Percentiles rank a stretch among this genome's conserved stretches.
These are phyloP conservation scores for Athalia cordata DNA, from an alignment of 2,888 invertebrate genomes.

Conservation along the genomic window DNA sequence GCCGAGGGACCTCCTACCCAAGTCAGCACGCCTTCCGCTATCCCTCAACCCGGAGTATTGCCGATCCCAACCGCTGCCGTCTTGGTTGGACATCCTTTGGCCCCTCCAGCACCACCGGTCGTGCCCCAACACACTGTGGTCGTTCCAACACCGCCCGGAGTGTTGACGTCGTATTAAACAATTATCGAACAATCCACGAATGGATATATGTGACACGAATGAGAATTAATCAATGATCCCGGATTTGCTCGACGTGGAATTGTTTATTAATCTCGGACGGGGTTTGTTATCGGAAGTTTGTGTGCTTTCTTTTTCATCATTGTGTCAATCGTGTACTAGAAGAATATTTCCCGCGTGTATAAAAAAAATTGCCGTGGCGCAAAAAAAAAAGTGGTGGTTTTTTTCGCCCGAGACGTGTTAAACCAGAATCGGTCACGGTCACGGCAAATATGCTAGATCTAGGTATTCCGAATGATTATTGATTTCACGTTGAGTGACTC, in stretches of 20 bases:
- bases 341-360: not conserved
- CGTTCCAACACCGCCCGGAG: slow-evolving; percentile 76
- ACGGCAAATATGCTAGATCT: too few species aligned
- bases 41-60: slow-evolving; percentile 68
- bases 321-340: too few species aligned
- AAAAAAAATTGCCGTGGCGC: not conserved
- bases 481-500: too few species aligned
- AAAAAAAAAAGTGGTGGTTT: too few species aligned
- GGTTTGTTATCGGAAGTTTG: too few species aligned
- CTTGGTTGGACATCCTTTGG: slow-evolving; percentile 68
- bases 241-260: slow-evolving; percentile 15
- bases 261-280: not conserved
- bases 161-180: slow-evolving; percentile 74
- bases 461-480: too few species aligned
- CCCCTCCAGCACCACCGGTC: slow-evolving; percentile 67
- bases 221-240: slow-evolving; percentile 25
- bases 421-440: too few species aligned
- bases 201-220: slow-evolving; percentile 39
- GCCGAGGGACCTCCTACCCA: slow-evolving; percentile 74
- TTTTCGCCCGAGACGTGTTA: too few species aligned
- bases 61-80: slow-evolving; percentile 67
- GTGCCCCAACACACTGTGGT: slow-evolving; percentile 75
- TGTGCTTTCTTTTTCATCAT: too few species aligned
- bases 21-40: slow-evolving; percentile 68
- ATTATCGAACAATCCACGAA: slow-evolving; percentile 18